Conservation (phyloP, 2,113 vertebrate genomes). For the Myotis yumanensis region DNA sequence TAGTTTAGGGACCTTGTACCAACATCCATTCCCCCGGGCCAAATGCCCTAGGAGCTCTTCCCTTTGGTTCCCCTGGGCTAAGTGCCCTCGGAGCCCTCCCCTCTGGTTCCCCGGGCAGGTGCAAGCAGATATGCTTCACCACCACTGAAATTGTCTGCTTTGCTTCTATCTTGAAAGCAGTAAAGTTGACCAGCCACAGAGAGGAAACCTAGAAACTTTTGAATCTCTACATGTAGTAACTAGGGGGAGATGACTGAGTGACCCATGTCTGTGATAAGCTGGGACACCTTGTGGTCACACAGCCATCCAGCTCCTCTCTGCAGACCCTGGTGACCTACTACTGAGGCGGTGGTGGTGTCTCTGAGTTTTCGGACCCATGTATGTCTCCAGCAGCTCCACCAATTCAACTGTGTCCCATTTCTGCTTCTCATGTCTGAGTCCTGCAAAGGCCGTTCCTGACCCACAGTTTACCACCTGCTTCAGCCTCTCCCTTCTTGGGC, state of each 20-base stretch:
- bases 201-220: not conserved
- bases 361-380: constrained; percentile 25
- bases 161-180: not conserved
- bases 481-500: not conserved
- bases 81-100: too few species aligned
- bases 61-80: not conserved
- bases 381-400: accelerated
- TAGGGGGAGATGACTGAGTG: not conserved
- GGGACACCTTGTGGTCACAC: not conserved
- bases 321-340: constrained; percentile 56
- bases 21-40: not conserved
- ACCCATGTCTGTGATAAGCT: not conserved
- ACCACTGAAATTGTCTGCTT: not conserved
- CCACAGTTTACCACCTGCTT: not conserved
- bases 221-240: not conserved
- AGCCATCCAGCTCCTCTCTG: constrained; percentile 43
- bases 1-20: too few species aligned
- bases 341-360: constrained; percentile 6
- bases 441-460: not conserved
- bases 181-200: not conserved
- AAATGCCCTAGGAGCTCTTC: not conserved
- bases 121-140: not conserved
- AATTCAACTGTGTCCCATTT: not conserved
- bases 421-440: not conserved
- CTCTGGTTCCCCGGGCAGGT: too few species aligned